Evolutionary conservation across 2,113 vertebrate species (phyloP).

Genomic region (Xerus inauris): DNA sequence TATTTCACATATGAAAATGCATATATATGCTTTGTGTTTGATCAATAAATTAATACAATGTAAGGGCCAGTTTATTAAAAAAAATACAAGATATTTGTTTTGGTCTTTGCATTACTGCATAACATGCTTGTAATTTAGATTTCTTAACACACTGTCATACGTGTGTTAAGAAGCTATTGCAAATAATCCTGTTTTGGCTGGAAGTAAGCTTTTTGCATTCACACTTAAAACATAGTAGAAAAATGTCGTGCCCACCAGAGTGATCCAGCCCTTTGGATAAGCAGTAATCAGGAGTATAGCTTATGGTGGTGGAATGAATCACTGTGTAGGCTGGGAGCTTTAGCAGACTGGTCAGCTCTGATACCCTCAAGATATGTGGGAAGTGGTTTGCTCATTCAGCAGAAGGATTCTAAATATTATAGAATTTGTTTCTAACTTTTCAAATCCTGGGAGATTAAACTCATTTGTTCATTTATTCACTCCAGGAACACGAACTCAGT

Average conservation of each 20-base stretch:
- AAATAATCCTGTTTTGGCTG: conserved; percentile 6
- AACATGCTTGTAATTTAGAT: conserved; percentile 50
- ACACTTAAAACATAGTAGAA: conserved; percentile 78
- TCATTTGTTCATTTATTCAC: conserved; percentile 14
- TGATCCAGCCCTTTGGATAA: conserved; percentile 78
- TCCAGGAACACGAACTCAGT: neutral
- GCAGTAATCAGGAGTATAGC: conserved; percentile 75
- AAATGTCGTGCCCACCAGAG: conserved; percentile 72
- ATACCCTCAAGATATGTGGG: conserved; percentile 3
- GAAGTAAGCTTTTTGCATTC: conserved; percentile 77
- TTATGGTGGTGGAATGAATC: conserved; percentile 26
- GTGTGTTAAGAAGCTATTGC: neutral
- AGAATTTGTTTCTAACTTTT: conserved; percentile 42
- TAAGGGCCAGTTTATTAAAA: conserved; percentile 77
- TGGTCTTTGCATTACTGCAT: conserved; percentile 73
- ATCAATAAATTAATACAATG: conserved; percentile 76
- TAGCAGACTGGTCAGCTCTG: conserved; percentile 38
- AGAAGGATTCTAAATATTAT: neutral
- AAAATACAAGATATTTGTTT: conserved; percentile 78
- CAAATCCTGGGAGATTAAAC: neutral
- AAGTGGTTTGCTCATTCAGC: conserved; percentile 15
- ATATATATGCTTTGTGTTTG: conserved; percentile 57
- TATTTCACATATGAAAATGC: conserved; percentile 59
- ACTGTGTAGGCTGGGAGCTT: neutral
- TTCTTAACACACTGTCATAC: neutral